A percentile compares a stretch with the other conserved stretches of the same genome.
These are phyloP conservation scores for Scophthalmus maximus DNA, from an alignment of 2,113 vertebrate genomes.

Conservation along the genomic window DNA sequence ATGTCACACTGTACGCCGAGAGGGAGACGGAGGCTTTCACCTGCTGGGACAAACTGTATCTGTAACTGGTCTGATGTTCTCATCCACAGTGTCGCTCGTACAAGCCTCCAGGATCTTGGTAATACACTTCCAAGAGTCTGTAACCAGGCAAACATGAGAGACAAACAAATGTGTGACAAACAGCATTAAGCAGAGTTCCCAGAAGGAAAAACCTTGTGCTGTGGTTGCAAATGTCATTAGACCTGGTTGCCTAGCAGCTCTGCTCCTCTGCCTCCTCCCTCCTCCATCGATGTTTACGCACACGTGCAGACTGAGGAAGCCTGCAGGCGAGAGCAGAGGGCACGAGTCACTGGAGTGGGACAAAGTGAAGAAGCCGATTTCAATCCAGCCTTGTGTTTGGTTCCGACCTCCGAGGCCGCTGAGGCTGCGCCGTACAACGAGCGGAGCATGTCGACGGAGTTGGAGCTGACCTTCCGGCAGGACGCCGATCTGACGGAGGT, in stretches of 20 bases:
- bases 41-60: no score
- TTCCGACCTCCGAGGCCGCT: conserved; percentile 22
- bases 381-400: conserved; percentile 9
- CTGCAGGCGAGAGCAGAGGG: conserved; percentile 17
- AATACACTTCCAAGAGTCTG: not conserved
- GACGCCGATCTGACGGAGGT: conserved; percentile 87
- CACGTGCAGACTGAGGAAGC: not conserved
- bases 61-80: no score
- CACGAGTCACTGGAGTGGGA: conserved; percentile 5
- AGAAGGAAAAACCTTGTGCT: conserved; percentile 18
- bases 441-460: conserved; percentile 62
- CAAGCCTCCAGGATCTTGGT: not conserved
- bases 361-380: conserved; percentile 13
- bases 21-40: no score
- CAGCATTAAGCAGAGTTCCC: conserved; percentile 44
- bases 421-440: no score
- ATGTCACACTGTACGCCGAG: no score
- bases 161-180: conserved; percentile 56
- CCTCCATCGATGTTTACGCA: not conserved
- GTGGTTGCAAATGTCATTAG: conserved; percentile 46
- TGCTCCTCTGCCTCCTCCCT: conserved; percentile 7
- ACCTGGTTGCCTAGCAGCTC: conserved; percentile 62
- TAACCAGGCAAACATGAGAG: conserved; percentile 26
- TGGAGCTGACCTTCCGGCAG: conserved; percentile 81
- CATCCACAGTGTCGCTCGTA: not conserved